Evolutionary conservation across 2,797 vertebrate species (phyloP).

Genomic region (Sarcoramphus papa): DNA sequence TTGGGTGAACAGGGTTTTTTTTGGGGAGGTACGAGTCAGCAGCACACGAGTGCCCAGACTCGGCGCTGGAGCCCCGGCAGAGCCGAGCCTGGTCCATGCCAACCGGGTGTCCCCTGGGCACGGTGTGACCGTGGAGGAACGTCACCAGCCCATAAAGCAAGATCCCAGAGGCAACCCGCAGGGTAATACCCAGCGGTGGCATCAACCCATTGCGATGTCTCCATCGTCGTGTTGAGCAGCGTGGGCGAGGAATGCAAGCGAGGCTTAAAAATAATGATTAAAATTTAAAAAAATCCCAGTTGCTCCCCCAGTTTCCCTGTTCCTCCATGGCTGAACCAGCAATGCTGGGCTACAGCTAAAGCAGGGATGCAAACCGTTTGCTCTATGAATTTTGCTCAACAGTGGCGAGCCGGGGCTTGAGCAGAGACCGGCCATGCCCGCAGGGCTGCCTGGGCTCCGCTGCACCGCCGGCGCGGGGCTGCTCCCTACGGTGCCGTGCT

Average conservation of each 20-base stretch:
- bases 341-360: fast-evolving
- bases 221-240: fast-evolving
- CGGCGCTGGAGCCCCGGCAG: fast-evolving
- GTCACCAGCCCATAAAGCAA: not conserved
- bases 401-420: fast-evolving
- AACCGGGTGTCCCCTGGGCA: not conserved
- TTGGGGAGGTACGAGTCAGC: not conserved
- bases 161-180: not conserved
- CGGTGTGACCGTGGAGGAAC: fast-evolving
- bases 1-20: not conserved
- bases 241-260: fast-evolving
- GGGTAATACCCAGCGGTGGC: not conserved
- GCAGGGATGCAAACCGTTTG: not conserved
- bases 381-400: fast-evolving
- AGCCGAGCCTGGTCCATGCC: not conserved
- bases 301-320: not conserved
- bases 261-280: not conserved
- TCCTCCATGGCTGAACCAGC: fast-evolving
- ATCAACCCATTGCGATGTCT: fast-evolving
- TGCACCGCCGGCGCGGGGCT: fast-evolving
- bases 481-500: not conserved
- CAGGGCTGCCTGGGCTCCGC: not conserved
- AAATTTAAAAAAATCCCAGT: not conserved
- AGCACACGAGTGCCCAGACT: fast-evolving
- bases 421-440: not conserved